Percentiles rank a stretch among this genome's conserved stretches.
Evolutionary conservation across 2,113 vertebrate genomes (phyloP).

Genomic region (Nibea coibor): DNA sequence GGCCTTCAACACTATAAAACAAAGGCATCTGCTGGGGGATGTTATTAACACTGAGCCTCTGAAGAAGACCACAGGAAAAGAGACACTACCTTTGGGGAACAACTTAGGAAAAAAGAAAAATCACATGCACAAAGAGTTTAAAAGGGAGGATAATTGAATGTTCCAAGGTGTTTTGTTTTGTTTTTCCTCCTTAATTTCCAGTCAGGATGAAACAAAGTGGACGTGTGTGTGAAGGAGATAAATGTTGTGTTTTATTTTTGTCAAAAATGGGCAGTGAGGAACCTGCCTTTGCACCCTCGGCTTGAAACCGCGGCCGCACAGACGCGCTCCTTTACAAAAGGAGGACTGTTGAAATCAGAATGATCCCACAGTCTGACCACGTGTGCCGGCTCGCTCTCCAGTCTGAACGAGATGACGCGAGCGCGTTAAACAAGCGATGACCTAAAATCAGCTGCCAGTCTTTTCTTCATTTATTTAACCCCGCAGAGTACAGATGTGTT

Average conservation of each 20-base stretch:
- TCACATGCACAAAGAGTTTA: conserved; percentile 31
- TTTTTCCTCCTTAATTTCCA: conserved; percentile 18
- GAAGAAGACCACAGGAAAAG: conserved; percentile 55
- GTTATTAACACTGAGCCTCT: conserved; percentile 66
- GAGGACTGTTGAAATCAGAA: conserved; percentile 8
- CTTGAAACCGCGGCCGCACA: conserved; percentile 19
- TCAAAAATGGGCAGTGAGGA: background rate
- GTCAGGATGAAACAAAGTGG: conserved; percentile 5
- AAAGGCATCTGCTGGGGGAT: conserved; percentile 61
- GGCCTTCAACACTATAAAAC: conserved; percentile 35
- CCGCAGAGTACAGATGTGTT: conserved; percentile 36
- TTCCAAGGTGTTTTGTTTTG: conserved; percentile 57
- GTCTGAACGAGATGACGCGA: conserved; percentile 27
- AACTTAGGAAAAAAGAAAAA: conserved; percentile 27
- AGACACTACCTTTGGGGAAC: conserved; percentile 55
- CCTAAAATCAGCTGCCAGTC: conserved; percentile 47
- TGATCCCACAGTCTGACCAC: conserved; percentile 7
- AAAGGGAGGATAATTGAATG: conserved; percentile 73
- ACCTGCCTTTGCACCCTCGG: background rate
- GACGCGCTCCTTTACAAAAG: background rate
- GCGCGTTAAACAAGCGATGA: conserved; percentile 38
- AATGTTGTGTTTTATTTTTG: conserved; percentile 33
- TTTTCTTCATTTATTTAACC: conserved; percentile 12
- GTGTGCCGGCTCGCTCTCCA: background rate
- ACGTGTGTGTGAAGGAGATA: conserved; percentile 56